Evolutionary conservation across 2,797 vertebrate species (phyloP).

Genomic region (Dallia pectoralis): DNA sequence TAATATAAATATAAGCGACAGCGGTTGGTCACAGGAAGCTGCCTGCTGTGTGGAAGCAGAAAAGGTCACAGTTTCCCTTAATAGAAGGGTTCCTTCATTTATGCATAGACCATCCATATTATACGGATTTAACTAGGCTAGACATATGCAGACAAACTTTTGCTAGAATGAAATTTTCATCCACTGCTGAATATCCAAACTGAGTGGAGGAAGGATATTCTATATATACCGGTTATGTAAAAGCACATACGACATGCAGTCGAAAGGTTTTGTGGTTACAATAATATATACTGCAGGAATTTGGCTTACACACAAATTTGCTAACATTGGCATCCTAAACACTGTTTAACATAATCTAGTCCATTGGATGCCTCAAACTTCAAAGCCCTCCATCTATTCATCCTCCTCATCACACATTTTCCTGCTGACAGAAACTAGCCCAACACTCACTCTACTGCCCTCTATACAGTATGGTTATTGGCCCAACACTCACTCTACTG

Average conservation of each 20-base stretch:
- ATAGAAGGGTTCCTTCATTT: not conserved
- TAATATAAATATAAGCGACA: not conserved
- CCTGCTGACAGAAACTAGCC: constrained; percentile 24
- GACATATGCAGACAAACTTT: not conserved
- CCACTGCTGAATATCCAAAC: not conserved
- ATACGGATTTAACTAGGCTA: not conserved
- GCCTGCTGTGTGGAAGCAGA: not conserved
- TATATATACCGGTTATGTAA: not conserved
- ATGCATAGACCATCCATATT: not conserved
- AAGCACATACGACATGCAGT: not conserved
- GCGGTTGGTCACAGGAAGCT: not conserved
- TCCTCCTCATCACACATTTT: too few relatives aligned
- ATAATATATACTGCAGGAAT: not conserved
- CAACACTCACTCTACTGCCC: too few relatives aligned
- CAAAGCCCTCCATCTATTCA: not conserved
- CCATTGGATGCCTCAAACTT: not conserved
- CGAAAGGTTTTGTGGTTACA: not conserved
- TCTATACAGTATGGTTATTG: too few relatives aligned
- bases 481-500: too few relatives aligned
- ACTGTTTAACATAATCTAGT: not conserved
- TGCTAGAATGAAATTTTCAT: not conserved
- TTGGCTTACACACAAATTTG: not conserved
- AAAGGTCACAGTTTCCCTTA: not conserved
- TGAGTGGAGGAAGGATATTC: not conserved
- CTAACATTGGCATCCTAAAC: constrained; percentile 5